Evolutionary conservation across 2,888 invertebrate species (phyloP).

Genomic region (Bellardia bayeri): DNA sequence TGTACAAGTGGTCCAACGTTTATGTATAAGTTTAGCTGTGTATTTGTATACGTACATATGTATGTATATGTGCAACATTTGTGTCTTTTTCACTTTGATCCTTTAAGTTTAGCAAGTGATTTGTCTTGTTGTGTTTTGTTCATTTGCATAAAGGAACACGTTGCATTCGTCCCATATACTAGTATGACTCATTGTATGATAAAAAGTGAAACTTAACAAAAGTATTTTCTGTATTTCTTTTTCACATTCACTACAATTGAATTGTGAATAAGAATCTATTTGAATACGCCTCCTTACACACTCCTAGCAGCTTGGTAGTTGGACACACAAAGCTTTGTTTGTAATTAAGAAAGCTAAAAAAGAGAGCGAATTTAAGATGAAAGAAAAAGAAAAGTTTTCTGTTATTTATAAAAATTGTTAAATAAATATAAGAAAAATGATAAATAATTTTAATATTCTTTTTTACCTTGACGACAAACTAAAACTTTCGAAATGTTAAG

Average conservation of each 20-base stretch:
- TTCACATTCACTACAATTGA: constrained; percentile 19
- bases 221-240: constrained; percentile 22
- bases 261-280: constrained; percentile 8
- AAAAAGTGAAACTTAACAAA: constrained; percentile 59
- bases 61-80: neutral
- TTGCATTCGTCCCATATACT: constrained; percentile 13
- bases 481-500: neutral
- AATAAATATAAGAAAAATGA: neutral
- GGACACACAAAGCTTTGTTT: constrained; percentile 17
- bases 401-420: neutral
- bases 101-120: constrained; percentile 46
- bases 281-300: neutral
- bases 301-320: neutral
- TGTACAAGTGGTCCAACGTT: neutral
- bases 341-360: neutral
- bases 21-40: neutral
- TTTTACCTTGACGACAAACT: neutral
- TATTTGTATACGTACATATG: neutral
- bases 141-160: neutral
- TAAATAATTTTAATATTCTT: neutral
- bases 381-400: constrained; percentile 1
- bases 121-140: constrained; percentile 11
- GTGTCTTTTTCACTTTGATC: constrained; percentile 42
- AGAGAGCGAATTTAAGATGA: neutral
- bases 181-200: neutral